Conservation (phyloP, 1,140 invertebrate genomes). For the Leptinotarsa undecemlineata region DNA sequence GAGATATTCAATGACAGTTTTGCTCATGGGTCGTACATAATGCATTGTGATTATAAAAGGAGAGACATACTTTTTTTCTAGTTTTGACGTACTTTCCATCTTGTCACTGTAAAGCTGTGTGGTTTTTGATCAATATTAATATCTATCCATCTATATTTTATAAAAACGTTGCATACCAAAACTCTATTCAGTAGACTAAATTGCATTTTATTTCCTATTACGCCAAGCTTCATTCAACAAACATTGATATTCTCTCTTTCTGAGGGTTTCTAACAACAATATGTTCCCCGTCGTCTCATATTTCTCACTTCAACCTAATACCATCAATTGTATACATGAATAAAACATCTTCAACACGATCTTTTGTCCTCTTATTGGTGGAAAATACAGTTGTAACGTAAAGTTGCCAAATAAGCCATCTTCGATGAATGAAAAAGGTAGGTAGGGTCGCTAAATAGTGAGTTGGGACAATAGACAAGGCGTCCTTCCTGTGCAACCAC, state of each 20-base stretch:
- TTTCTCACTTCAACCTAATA: constrained; percentile 12
- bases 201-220: neutral
- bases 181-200: neutral
- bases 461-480: constrained; percentile 16
- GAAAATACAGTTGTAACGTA: constrained; percentile 19
- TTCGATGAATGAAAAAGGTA: constrained; percentile 1
- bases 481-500: constrained; percentile 34
- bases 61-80: too few species aligned
- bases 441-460: constrained; percentile 23
- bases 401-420: neutral
- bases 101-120: too few species aligned
- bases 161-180: neutral
- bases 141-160: neutral
- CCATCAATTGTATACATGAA: constrained; percentile 23
- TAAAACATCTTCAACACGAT: constrained; percentile 24
- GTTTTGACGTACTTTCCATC: too few species aligned
- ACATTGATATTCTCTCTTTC: neutral
- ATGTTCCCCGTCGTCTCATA: neutral
- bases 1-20: too few species aligned
- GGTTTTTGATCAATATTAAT: too few species aligned
- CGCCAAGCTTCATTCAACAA: neutral
- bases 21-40: too few species aligned
- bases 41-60: too few species aligned
- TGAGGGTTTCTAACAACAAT: constrained; percentile 13
- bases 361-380: constrained; percentile 16